Evolutionary conservation across 2,888 invertebrate species (phyloP).

Genomic region (Zeuzera pyrina): DNA sequence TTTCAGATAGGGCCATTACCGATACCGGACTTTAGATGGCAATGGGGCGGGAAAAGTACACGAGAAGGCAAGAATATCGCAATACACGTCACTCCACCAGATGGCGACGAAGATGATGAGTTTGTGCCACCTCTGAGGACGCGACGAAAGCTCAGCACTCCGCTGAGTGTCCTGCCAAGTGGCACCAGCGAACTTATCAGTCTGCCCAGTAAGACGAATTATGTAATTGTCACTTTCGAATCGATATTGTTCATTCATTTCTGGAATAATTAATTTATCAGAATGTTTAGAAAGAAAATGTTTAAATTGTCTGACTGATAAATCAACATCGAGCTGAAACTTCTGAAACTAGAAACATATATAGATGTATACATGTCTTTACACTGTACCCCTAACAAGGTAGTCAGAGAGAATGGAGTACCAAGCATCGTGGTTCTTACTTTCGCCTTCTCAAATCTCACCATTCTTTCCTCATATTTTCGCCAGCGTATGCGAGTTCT

Average conservation of each 20-base stretch:
- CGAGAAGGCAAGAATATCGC: constrained; percentile 48
- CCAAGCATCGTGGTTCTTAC: too few species aligned
- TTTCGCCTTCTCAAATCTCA: too few species aligned
- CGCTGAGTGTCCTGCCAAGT: constrained; percentile 42
- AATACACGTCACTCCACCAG: constrained; percentile 64
- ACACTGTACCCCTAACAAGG: too few species aligned
- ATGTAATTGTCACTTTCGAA: too few species aligned
- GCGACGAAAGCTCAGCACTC: constrained; percentile 58
- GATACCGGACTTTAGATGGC: constrained; percentile 48
- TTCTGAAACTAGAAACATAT: too few species aligned
- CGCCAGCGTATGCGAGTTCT: too few species aligned
- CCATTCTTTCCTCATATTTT: too few species aligned
- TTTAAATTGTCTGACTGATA: neutral
- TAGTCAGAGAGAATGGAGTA: too few species aligned
- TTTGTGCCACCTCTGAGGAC: constrained; percentile 43
- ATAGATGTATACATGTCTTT: too few species aligned
- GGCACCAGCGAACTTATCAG: constrained; percentile 36
- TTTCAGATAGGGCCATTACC: constrained; percentile 59
- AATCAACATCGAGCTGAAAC: neutral
- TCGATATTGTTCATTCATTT: constrained; percentile 6
- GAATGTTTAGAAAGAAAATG: neutral
- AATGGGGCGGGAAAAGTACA: constrained; percentile 29
- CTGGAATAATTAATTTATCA: neutral
- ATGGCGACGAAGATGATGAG: constrained; percentile 52
- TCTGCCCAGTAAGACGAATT: constrained; percentile 25